Evolutionary conservation across 2,113 vertebrate genomes (phyloP).

Genomic region (Drymodes brunneopygia): DNA sequence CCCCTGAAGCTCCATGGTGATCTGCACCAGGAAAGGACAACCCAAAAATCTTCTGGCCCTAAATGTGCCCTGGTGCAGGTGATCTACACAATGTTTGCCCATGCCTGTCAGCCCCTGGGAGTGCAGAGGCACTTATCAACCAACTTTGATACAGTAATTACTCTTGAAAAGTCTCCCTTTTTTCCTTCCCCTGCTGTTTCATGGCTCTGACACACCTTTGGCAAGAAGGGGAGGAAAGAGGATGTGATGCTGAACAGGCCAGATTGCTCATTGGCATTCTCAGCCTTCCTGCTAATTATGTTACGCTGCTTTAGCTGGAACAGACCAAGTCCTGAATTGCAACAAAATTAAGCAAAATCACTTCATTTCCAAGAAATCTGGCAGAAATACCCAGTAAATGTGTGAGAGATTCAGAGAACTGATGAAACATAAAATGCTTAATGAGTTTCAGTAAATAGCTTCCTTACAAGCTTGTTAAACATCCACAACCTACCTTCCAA

Average conservation of each 20-base stretch:
- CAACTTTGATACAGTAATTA: background rate
- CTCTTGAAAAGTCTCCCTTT: background rate
- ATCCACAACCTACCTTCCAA: background rate
- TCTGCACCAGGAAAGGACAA: background rate
- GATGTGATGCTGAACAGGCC: background rate
- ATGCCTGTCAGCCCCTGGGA: accelerated
- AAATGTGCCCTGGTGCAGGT: background rate
- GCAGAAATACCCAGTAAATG: background rate
- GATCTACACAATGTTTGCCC: no score
- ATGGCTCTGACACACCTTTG: background rate
- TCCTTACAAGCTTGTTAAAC: background rate
- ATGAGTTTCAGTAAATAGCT: background rate
- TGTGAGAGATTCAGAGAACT: background rate
- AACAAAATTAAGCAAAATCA: background rate
- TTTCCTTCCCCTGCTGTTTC: accelerated
- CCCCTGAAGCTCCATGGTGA: accelerated
- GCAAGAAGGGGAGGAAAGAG: background rate
- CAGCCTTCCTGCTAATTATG: background rate
- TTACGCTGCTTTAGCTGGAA: background rate
- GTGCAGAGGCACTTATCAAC: background rate
- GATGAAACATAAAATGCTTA: background rate
- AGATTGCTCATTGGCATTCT: background rate
- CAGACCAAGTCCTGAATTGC: background rate
- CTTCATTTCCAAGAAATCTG: background rate
- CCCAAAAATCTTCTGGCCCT: background rate